Evolutionary conservation across 2,113 vertebrate species (phyloP).

Genomic region (Callaeas wilsoni): DNA sequence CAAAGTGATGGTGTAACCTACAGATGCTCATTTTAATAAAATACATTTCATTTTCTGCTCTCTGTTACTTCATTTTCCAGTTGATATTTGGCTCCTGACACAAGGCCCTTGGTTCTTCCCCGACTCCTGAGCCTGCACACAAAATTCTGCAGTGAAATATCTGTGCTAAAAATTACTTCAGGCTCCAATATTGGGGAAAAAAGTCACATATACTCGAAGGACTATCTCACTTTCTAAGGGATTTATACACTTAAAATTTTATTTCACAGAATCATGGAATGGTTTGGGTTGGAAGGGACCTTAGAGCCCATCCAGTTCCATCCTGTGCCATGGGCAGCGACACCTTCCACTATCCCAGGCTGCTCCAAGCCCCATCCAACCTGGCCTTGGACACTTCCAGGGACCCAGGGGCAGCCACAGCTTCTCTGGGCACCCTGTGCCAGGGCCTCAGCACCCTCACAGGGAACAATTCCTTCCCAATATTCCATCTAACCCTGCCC

Average conservation of each 20-base stretch:
- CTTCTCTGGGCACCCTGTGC: neutral
- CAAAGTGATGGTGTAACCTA: neutral
- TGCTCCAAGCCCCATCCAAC: fast-evolving
- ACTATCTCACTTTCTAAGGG: neutral
- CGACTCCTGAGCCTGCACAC: neutral
- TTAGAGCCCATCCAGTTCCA: fast-evolving
- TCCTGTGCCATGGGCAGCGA: neutral
- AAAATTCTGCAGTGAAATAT: neutral
- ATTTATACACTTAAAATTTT: neutral
- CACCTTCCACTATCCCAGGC: fast-evolving
- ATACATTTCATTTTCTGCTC: neutral
- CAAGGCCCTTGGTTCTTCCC: neutral
- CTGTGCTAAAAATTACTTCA: neutral
- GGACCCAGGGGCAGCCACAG: neutral
- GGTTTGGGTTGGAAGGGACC: neutral
- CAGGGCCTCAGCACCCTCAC: neutral
- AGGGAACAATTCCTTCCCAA: neutral
- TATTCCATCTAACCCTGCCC: fast-evolving
- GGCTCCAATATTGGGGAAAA: neutral
- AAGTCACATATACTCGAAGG: neutral
- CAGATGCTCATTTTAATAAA: neutral
- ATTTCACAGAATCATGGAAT: neutral
- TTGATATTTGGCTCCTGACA: neutral
- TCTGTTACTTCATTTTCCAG: neutral
- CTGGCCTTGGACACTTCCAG: neutral